A percentile compares a stretch with the other conserved stretches of the same genome.
phyloP scores from a whole-genome alignment of 1,140 invertebrate species.

The Chrysomallon squamiferum region DNA sequence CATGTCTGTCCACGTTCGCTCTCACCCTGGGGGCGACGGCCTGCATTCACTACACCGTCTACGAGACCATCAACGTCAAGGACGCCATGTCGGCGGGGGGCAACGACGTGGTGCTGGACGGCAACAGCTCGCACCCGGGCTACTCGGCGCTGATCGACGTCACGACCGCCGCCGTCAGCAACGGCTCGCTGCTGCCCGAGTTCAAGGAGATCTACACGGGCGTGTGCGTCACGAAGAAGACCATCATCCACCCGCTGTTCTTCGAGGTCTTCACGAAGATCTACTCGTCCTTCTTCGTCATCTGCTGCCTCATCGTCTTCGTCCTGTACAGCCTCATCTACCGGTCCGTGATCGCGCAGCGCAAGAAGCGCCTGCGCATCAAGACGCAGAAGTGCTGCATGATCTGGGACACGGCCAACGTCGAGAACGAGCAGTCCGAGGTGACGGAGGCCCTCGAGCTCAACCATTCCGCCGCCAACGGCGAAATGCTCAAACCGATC shows the following conservation, averaged over 20 bases:
- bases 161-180: not conserved
- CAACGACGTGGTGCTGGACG: not conserved
- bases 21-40: constrained; percentile 37
- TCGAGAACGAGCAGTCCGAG: constrained; percentile 23
- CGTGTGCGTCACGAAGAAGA: constrained; percentile 7
- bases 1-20: constrained; percentile 31
- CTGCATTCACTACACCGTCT: constrained; percentile 33
- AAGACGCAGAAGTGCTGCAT: constrained; percentile 26
- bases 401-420: constrained; percentile 20
- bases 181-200: not conserved
- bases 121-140: not conserved
- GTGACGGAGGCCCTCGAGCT: constrained; percentile 30
- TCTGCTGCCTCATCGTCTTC: constrained; percentile 29
- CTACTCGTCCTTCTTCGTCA: constrained; percentile 28
- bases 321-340: constrained; percentile 38
- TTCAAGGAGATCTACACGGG: not conserved
- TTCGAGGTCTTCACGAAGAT: constrained; percentile 22
- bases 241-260: constrained; percentile 16
- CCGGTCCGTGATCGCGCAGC: constrained; percentile 31
- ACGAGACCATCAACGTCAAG: not conserved
- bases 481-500: constrained; percentile 17
- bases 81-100: not conserved
- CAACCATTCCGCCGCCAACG: constrained; percentile 23
- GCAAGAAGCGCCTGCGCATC: constrained; percentile 29
- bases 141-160: not conserved